These are phyloP conservation scores for Nyctalus aviator DNA, from an alignment of 2,797 vertebrate genomes.

Conservation along the genomic window DNA sequence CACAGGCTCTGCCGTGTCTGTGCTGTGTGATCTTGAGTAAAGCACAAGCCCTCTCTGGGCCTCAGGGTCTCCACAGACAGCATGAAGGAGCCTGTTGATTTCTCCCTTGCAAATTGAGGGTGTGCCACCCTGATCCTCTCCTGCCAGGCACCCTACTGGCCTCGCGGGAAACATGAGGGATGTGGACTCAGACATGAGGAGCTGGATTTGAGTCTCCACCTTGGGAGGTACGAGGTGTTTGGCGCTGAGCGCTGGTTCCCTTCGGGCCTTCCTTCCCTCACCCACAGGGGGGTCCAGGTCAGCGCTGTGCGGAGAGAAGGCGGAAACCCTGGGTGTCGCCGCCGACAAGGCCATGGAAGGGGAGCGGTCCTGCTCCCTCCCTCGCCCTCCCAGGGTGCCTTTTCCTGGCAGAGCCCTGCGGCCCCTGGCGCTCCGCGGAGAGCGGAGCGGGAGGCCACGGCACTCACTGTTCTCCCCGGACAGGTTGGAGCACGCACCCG, in stretches of 20 bases:
- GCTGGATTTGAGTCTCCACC: not conserved
- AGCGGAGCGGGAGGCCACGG: not conserved
- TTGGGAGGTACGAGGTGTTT: not conserved
- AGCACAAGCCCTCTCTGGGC: not conserved
- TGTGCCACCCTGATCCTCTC: not conserved
- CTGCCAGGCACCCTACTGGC: not conserved
- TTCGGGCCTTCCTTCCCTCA: not conserved
- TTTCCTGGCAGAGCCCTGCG: not conserved
- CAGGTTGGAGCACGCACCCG: not conserved
- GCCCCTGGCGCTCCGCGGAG: not conserved
- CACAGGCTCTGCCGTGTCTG: not conserved
- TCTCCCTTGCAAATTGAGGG: not conserved
- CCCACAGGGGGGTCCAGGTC: not conserved
- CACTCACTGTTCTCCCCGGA: not conserved
- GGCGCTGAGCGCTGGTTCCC: not conserved
- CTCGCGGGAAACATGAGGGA: not conserved
- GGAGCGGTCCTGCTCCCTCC: not conserved
- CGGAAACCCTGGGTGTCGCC: not conserved
- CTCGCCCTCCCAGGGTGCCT: not conserved
- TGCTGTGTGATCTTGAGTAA: not conserved
- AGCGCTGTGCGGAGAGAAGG: accelerated
- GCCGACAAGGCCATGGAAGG: not conserved
- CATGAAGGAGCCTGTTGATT: not conserved
- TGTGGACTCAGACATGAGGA: not conserved
- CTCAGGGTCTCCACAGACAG: not conserved